Conservation (phyloP, 2,888 invertebrate species). For the Xiphydria camelus region DNA sequence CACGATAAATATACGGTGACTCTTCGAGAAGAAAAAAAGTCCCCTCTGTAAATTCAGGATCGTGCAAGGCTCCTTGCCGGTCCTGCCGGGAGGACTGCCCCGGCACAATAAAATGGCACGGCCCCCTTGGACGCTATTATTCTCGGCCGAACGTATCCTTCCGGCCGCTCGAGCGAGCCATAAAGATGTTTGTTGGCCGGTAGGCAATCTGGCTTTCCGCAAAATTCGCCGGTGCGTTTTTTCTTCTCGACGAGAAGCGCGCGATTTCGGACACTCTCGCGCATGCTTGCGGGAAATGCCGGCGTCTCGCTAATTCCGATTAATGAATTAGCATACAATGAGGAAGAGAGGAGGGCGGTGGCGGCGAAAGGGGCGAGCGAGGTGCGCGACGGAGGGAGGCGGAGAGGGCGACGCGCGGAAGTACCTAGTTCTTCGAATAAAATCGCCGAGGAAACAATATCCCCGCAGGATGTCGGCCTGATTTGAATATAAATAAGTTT, state of each 20-base stretch:
- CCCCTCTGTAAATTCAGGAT: too few species aligned
- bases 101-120: conserved; percentile 20
- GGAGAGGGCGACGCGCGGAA: too few species aligned
- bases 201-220: neutral
- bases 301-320: neutral
- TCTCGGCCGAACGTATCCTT: conserved; percentile 12
- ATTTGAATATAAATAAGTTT: conserved; percentile 2
- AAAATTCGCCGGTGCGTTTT: neutral
- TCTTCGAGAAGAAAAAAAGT: too few species aligned
- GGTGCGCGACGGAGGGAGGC: too few species aligned
- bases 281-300: neutral
- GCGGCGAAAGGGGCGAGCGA: too few species aligned
- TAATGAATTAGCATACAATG: conserved; percentile 2
- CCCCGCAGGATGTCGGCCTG: conserved; percentile 1
- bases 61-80: too few species aligned
- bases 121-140: conserved; percentile 24
- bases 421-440: neutral
- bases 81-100: too few species aligned
- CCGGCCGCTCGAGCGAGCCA: conserved; percentile 5
- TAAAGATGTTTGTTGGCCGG: conserved; percentile 6
- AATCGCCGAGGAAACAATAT: neutral
- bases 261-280: neutral
- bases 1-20: too few species aligned
- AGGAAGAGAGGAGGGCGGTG: too few species aligned
- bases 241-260: neutral